Evolutionary conservation across 2,113 vertebrate species (phyloP).

Genomic region (Chlamydotis undulata): DNA sequence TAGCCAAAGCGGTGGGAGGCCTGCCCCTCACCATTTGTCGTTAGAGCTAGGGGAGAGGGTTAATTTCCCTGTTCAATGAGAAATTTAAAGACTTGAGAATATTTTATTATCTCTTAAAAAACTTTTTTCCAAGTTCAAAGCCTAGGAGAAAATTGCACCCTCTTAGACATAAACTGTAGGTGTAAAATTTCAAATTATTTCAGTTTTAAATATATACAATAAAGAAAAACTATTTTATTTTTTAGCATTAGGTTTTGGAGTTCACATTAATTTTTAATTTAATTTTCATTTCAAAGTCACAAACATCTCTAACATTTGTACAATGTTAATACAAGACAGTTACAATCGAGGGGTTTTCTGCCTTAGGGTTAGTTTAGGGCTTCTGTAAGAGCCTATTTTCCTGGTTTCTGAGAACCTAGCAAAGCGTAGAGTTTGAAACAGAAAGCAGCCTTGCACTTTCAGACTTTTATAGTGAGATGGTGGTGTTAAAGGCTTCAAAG

Average conservation of each 20-base stretch:
- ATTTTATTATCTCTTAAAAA: background rate
- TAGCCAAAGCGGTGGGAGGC: background rate
- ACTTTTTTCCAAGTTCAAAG: background rate
- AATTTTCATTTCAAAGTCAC: background rate
- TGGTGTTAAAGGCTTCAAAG: conserved; percentile 30
- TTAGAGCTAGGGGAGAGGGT: background rate
- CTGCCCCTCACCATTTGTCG: background rate
- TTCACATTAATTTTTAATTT: background rate
- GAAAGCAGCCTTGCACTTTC: conserved; percentile 27
- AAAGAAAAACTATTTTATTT: background rate
- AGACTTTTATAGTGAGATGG: background rate
- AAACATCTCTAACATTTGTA: background rate
- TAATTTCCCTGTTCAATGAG: background rate
- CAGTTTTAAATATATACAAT: background rate
- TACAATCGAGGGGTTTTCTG: background rate
- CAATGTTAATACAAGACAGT: background rate
- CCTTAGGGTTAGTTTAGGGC: background rate
- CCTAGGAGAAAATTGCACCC: background rate
- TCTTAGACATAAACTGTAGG: background rate
- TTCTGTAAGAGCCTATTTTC: background rate
- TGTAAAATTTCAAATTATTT: background rate
- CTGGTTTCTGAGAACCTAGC: conserved; percentile 46
- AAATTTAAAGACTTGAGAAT: background rate
- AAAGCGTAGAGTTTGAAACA: conserved; percentile 15
- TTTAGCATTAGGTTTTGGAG: background rate